These are phyloP conservation scores for Zeus faber DNA, from an alignment of 2,113 vertebrate species.

Conservation along the genomic window DNA sequence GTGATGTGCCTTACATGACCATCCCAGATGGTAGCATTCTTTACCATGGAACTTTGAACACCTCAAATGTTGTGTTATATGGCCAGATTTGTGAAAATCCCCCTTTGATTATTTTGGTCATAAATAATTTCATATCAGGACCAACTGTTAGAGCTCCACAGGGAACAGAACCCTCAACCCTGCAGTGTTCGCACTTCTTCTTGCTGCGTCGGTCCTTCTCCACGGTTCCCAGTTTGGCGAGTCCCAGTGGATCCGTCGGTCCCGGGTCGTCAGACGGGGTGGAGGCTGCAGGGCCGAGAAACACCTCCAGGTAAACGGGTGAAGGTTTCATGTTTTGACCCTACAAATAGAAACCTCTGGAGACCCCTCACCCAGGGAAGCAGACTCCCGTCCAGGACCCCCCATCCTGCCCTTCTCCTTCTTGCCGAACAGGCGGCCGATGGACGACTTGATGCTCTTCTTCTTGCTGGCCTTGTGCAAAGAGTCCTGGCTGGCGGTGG, in stretches of 20 bases:
- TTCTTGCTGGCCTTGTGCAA: conserved; percentile 93
- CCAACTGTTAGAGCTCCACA: background rate
- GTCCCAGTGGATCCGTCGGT: conserved; percentile 82
- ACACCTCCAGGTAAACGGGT: background rate
- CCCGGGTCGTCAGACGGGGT: conserved; percentile 87
- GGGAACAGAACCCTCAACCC: too few relatives aligned
- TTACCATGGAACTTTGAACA: too few relatives aligned
- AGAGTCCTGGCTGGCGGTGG: conserved; percentile 84
- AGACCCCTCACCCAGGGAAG: conserved; percentile 77
- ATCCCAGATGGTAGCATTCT: too few relatives aligned
- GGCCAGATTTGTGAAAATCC: too few relatives aligned
- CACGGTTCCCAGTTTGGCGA: conserved; percentile 85
- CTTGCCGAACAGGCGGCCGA: conserved; percentile 91
- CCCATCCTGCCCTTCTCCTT: conserved; percentile 90
- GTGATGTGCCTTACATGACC: too few relatives aligned
- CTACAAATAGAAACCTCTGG: background rate
- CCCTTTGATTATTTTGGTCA: too few relatives aligned
- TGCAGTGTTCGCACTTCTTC: conserved; percentile 84
- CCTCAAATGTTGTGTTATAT: too few relatives aligned
- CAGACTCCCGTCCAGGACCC: conserved; percentile 80
- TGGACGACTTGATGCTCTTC: conserved; percentile 95
- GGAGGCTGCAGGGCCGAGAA: conserved; percentile 72
- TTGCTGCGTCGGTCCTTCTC: conserved; percentile 90
- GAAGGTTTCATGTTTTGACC: background rate
- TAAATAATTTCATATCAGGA: too few relatives aligned